phyloP scores from a whole-genome alignment of 2,797 vertebrate genomes.

The Rhodeus uyekii region DNA sequence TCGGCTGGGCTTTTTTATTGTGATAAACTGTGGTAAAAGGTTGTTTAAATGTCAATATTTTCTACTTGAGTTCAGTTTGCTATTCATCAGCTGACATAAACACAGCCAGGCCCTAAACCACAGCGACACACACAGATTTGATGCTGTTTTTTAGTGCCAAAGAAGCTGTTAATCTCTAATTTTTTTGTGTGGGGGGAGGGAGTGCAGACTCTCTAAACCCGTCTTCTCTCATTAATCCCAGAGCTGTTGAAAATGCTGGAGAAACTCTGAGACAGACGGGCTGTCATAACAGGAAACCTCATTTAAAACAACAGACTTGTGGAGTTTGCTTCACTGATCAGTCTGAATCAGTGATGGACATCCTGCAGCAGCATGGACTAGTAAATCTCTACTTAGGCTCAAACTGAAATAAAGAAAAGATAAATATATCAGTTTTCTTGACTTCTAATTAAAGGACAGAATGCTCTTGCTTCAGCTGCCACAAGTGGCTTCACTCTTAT shows the following conservation, averaged over 20 bases:
- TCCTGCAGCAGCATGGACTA: background rate
- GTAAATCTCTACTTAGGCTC: constrained; percentile 1
- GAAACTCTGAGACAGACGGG: constrained; percentile 23
- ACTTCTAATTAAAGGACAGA: constrained; percentile 53
- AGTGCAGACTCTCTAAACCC: constrained; percentile 7
- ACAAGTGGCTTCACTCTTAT: constrained; percentile 37
- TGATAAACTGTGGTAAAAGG: constrained; percentile 67
- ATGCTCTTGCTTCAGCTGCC: constrained; percentile 30
- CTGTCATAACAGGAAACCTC: constrained; percentile 40
- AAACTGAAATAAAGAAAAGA: constrained; percentile 37
- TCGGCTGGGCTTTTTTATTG: constrained; percentile 61
- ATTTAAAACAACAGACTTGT: constrained; percentile 34
- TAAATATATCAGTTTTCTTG: constrained; percentile 48
- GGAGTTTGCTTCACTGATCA: constrained; percentile 28
- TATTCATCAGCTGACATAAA: constrained; percentile 68
- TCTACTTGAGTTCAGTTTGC: constrained; percentile 67
- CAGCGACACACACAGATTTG: background rate
- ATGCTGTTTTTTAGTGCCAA: background rate
- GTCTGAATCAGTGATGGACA: background rate
- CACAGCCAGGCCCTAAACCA: constrained; percentile 15
- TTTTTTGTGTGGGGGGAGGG: background rate
- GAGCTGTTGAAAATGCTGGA: constrained; percentile 27
- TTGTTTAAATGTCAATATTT: constrained; percentile 76
- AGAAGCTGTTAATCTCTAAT: background rate
- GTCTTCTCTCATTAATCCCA: constrained; percentile 31